phyloP scores from a whole-genome alignment of 2,113 vertebrate genomes.

The Zosterops hypoxanthus region DNA sequence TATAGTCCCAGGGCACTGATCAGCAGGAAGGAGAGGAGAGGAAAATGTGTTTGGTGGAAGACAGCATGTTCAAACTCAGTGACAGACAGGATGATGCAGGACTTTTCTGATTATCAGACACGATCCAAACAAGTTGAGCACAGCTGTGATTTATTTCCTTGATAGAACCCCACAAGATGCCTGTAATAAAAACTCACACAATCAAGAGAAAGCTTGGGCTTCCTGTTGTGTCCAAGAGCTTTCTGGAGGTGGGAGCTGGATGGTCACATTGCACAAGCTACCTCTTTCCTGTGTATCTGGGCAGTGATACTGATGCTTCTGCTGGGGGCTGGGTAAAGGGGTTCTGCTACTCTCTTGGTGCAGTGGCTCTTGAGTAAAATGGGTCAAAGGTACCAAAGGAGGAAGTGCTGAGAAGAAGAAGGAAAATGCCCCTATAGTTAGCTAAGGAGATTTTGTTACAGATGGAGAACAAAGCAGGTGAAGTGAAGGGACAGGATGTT shows the following conservation, averaged over 20 bases:
- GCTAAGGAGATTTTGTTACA: conserved; percentile 12
- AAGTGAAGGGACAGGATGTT: conserved; percentile 13
- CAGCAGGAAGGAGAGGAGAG: not conserved
- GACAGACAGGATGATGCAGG: not conserved
- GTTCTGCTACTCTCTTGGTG: not conserved
- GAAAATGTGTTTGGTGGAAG: fast-evolving
- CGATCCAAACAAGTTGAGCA: not conserved
- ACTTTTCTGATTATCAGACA: not conserved
- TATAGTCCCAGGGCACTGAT: not conserved
- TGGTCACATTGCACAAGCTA: not conserved
- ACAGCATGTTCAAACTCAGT: not conserved
- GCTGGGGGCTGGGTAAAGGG: not conserved
- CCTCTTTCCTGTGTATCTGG: not conserved
- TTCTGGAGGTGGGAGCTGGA: not conserved
- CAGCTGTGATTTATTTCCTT: not conserved
- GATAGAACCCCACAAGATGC: not conserved
- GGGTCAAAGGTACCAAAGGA: not conserved
- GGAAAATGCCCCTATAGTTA: not conserved
- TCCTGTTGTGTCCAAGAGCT: not conserved
- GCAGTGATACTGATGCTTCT: fast-evolving
- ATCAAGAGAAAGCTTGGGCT: not conserved
- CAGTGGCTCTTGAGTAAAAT: not conserved
- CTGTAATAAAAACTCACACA: not conserved
- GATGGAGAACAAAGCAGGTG: not conserved
- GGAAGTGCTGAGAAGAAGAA: conserved; percentile 20